A percentile compares a stretch with the other conserved stretches of the same genome.
These are phyloP conservation scores for Drosophila pseudotakahashii DNA, from an alignment of 2,888 invertebrate genomes.

Conservation along the genomic window DNA sequence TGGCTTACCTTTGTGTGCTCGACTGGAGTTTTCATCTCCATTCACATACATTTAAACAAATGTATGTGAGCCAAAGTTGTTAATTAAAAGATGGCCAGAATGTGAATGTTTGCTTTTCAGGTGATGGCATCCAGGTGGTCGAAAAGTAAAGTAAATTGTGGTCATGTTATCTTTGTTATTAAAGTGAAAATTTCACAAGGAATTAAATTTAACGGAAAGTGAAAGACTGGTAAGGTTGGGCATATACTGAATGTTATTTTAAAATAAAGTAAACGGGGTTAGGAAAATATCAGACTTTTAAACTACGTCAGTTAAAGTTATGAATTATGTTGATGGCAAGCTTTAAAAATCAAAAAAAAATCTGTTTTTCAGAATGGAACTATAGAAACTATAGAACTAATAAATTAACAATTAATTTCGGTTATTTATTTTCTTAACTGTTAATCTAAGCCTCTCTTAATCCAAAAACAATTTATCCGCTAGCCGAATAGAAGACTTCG, in stretches of 20 bases:
- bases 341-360: no score
- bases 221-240: background rate
- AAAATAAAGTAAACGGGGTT: no score
- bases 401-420: conserved; percentile 9
- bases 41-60: conserved; percentile 1
- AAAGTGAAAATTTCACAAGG: background rate
- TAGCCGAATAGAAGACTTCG: background rate
- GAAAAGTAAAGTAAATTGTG: conserved; percentile 9
- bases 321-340: no score
- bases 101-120: conserved; percentile 34
- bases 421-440: background rate
- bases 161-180: conserved; percentile 14
- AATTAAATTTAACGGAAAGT: conserved; percentile 21
- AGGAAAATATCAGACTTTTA: no score
- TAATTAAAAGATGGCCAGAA: conserved; percentile 64
- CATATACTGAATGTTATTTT: conserved; percentile 6
- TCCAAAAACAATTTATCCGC: conserved; percentile 6
- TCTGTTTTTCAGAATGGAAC: no score
- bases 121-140: conserved; percentile 1
- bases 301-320: no score
- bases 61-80: conserved; percentile 49
- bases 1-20: conserved; percentile 39
- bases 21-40: conserved; percentile 3
- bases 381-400: no score
- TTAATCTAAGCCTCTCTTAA: conserved; percentile 6